These are phyloP conservation scores for Lacerta bilineata DNA, from an alignment of 2,797 vertebrate genomes.

Conservation along the genomic window DNA sequence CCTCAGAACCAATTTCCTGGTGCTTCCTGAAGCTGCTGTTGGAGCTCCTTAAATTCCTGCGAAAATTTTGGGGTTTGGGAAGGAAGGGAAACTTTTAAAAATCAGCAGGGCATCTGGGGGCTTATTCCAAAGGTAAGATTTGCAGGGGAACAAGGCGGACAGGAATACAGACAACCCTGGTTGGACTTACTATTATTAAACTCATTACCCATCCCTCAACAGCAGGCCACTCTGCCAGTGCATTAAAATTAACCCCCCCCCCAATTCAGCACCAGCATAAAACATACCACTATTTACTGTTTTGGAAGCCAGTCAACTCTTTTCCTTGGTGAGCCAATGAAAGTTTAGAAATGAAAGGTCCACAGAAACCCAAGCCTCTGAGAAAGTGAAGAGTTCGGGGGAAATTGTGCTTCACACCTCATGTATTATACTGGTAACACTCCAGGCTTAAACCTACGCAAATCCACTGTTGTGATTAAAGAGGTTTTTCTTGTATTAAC, in stretches of 20 bases:
- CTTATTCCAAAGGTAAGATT: background rate
- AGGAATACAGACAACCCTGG: background rate
- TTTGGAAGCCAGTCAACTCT: constrained; percentile 1
- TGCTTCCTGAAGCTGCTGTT: background rate
- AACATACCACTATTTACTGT: constrained; percentile 57
- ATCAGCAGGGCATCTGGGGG: too few species aligned
- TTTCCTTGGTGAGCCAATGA: constrained; percentile 51
- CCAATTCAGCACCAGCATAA: background rate
- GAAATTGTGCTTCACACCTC: constrained; percentile 49
- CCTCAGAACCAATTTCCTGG: background rate
- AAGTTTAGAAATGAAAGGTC: constrained; percentile 52
- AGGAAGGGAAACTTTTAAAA: background rate
- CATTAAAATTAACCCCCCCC: background rate
- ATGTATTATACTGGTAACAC: constrained; percentile 28
- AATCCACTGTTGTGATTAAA: background rate
- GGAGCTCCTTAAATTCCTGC: background rate
- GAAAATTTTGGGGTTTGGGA: background rate
- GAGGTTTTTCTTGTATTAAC: background rate
- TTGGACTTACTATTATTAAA: too few species aligned
- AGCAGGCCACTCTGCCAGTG: too few species aligned
- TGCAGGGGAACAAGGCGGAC: background rate
- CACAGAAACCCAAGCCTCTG: constrained; percentile 37
- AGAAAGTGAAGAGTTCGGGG: constrained; percentile 56
- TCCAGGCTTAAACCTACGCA: background rate
- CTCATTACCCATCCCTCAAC: too few species aligned